These are phyloP conservation scores for Pantherophis alleghaniensis DNA, from an alignment of 2,797 vertebrate species.

Conservation along the genomic window DNA sequence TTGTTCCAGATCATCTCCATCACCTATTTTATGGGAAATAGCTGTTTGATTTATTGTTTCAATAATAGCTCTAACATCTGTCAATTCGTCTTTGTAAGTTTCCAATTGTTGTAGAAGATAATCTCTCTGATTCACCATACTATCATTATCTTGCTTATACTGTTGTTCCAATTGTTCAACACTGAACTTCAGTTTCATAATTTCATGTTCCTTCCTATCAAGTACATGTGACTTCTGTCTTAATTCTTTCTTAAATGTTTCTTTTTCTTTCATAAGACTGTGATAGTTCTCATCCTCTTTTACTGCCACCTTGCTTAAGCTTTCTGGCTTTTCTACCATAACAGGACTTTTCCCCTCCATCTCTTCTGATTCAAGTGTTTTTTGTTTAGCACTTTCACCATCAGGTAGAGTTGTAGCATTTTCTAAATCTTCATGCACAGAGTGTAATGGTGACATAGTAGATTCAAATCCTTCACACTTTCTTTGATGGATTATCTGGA, in stretches of 20 bases:
- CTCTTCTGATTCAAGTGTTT: conserved; percentile 61
- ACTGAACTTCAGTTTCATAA: conserved; percentile 43
- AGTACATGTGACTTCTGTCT: conserved; percentile 59
- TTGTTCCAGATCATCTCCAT: conserved; percentile 59
- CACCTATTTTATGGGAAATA: conserved; percentile 43
- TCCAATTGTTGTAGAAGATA: conserved; percentile 62
- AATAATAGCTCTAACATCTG: conserved; percentile 52
- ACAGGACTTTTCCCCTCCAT: conserved; percentile 56
- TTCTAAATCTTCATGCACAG: conserved; percentile 64
- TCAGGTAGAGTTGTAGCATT: conserved; percentile 55
- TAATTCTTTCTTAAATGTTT: conserved; percentile 58
- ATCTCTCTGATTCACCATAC: conserved; percentile 49
- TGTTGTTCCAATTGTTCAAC: conserved; percentile 47
- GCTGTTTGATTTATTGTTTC: conserved; percentile 58
- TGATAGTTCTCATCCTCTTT: conserved; percentile 62
- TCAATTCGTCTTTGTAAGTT: conserved; percentile 40
- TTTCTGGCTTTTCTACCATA: conserved; percentile 50
- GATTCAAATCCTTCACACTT: conserved; percentile 67
- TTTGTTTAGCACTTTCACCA: conserved; percentile 54
- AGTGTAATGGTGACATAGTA: conserved; percentile 39
- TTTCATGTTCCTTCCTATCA: conserved; percentile 57
- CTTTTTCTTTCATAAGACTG: conserved; percentile 61
- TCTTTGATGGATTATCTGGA: conserved; percentile 66
- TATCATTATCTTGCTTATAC: conserved; percentile 48
- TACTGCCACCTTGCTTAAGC: conserved; percentile 47